Evolutionary conservation across 2,888 invertebrate species (phyloP), one percentile per base, ranked within the genome.

Genomic region (Melinaea menophilus): DNA sequence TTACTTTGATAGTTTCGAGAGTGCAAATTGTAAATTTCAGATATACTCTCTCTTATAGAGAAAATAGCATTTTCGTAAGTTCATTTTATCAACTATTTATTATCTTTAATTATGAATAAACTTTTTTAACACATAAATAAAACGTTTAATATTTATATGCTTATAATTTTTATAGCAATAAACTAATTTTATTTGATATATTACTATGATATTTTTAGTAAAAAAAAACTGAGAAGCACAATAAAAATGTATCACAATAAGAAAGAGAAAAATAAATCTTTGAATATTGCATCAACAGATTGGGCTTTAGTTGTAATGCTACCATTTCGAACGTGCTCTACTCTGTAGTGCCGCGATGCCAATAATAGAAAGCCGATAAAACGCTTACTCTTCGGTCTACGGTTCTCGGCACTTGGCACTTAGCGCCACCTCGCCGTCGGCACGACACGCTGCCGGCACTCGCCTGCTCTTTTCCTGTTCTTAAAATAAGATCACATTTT

Each of bases 401-500:
- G 37, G 37, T 7, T 5, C 37, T 37, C 37, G 37, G 37, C 37
- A 37, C 37, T 13, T 48, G 48, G 48, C 48, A 48, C 48, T 56
- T 47, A 13, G 33, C 46, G 7, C 37, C 33, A 37, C 33, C 45
- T 31, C 41, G 5, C 34, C 48, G 3, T 9, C 48, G n/a, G 13
- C 22, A 48, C 48, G 47, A 34, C n/a, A 34, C 45, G 11, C 13
- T 46, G 54, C 12, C 45, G 33, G 22, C 12, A 33, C 41, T 12
- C 48, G 34, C 7, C 55, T 48, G 9, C 62, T 33, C 55, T 56
- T 59, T 62, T 58, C 61, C 64, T 57, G 22, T 11, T 56, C 60
- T 58, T 63, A 63, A 63, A 64, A 64, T 64, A 64, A 41, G 35
- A 55, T 63, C 57, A 22, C 22, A 22, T 22, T 22, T 22, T 22